A percentile compares a stretch with the other conserved stretches of the same genome.
Evolutionary conservation across 2,888 invertebrate genomes (phyloP).

Genomic region (Pomacea canaliculata): DNA sequence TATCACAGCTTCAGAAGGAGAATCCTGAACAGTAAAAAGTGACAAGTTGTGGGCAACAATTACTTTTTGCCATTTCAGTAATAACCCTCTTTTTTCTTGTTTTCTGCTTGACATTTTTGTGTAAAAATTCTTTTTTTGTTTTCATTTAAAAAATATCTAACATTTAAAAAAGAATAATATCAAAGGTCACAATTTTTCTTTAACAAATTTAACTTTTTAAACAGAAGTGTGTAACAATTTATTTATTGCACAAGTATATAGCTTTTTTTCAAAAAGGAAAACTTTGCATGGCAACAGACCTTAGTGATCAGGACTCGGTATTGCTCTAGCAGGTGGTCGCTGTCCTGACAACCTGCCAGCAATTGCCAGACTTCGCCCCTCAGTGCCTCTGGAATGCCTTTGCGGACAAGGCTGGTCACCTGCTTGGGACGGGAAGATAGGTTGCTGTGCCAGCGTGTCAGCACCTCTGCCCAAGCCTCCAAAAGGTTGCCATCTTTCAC

Average conservation of each 20-base stretch:
- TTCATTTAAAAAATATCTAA: too few species aligned
- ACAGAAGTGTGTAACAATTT: too few species aligned
- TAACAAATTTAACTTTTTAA: too few species aligned
- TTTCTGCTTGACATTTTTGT: too few species aligned
- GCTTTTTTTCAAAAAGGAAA: too few species aligned
- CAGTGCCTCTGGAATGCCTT: conserved; percentile 94
- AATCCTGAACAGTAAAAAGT: conserved; percentile 79
- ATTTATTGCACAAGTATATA: too few species aligned
- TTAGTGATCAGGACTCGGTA: conserved; percentile 93
- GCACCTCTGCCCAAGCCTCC: conserved; percentile 91
- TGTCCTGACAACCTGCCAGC: conserved; percentile 86
- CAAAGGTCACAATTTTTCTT: too few species aligned
- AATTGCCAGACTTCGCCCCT: conserved; percentile 98
- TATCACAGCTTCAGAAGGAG: conserved; percentile 94
- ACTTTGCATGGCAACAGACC: conserved; percentile 71
- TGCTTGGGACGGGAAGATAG: conserved; percentile 78
- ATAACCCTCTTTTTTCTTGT: too few species aligned
- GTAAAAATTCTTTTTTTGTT: too few species aligned
- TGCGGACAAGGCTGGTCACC: conserved; percentile 63
- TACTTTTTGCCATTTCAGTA: too few species aligned
- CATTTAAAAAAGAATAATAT: too few species aligned
- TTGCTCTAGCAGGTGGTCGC: conserved; percentile 81
- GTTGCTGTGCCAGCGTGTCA: conserved; percentile 69
- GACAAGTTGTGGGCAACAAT: too few species aligned
- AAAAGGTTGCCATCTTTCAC: conserved; percentile 89